Conservation (phyloP, 2,888 invertebrate genomes). For the Sialis lutaria region DNA sequence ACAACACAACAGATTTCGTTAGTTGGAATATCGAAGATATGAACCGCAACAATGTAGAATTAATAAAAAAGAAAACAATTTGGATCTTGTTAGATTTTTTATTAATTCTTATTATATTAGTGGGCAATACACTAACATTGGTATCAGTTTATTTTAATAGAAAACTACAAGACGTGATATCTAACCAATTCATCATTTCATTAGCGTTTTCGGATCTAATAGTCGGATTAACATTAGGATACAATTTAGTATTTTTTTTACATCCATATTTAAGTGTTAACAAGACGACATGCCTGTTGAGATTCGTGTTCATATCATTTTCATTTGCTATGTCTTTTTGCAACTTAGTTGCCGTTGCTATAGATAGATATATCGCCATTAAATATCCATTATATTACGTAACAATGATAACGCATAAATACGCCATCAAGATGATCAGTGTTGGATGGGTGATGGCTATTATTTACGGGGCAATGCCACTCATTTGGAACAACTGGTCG, state of each 20-base stretch:
- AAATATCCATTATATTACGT: constrained; percentile 64
- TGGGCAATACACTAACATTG: constrained; percentile 60
- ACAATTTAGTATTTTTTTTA: constrained; percentile 60
- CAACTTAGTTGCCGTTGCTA: constrained; percentile 61
- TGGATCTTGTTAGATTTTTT: constrained; percentile 51
- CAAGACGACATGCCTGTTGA: constrained; percentile 45
- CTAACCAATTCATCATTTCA: constrained; percentile 64
- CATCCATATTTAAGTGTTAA: constrained; percentile 36
- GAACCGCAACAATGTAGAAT: no score
- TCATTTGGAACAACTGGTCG: constrained; percentile 65
- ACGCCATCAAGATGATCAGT: constrained; percentile 42
- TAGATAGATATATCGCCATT: constrained; percentile 62
- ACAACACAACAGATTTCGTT: no score
- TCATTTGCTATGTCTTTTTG: constrained; percentile 64
- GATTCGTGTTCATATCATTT: constrained; percentile 56
- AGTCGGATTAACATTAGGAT: constrained; percentile 60
- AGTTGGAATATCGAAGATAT: no score
- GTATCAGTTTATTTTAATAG: constrained; percentile 53
- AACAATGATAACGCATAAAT: constrained; percentile 50
- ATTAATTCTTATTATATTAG: constrained; percentile 47
- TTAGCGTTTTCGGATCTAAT: constrained; percentile 62
- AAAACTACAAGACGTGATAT: constrained; percentile 47
- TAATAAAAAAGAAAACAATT: constrained; percentile 6
- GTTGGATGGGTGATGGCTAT: constrained; percentile 50
- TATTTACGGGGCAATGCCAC: constrained; percentile 46